Percentiles rank a stretch among this genome's conserved stretches.
These are phyloP conservation scores for Masticophis lateralis DNA, from an alignment of 2,797 vertebrate genomes.

Conservation along the genomic window DNA sequence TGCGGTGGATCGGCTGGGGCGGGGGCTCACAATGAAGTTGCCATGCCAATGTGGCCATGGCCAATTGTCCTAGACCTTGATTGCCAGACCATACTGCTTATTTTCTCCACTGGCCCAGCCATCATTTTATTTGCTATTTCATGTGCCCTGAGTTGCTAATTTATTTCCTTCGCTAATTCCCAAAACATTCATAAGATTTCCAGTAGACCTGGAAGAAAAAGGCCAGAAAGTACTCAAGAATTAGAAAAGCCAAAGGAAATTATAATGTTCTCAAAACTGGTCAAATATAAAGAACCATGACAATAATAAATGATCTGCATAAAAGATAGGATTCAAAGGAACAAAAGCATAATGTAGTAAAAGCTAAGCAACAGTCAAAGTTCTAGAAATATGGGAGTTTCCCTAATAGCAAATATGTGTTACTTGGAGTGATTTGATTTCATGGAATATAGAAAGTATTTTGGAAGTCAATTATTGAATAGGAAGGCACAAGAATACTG, in stretches of 20 bases:
- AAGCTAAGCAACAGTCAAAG: not conserved
- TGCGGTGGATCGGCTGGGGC: rapidly evolving
- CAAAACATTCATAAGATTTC: not conserved
- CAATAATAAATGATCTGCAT: not conserved
- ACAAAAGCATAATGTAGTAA: not conserved
- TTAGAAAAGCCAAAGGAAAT: not conserved
- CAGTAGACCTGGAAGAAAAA: not conserved
- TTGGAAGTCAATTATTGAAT: not conserved
- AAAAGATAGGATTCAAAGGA: not conserved
- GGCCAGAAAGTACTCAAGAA: not conserved
- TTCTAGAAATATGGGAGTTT: not conserved
- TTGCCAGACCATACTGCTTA: not conserved
- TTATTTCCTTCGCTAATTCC: not conserved
- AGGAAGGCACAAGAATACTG: not conserved
- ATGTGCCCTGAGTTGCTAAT: not conserved
- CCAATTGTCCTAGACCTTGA: not conserved
- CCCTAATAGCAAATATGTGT: not conserved
- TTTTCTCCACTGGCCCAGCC: not conserved
- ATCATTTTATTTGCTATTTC: not conserved
- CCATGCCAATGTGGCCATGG: not conserved
- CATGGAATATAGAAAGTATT: not conserved
- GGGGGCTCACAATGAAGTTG: not conserved
- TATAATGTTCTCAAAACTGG: not conserved
- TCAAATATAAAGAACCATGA: not conserved
- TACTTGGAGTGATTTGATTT: not conserved